Evolutionary conservation across 2,888 invertebrate genomes (phyloP).

Genomic region (Cephus runcator): DNA sequence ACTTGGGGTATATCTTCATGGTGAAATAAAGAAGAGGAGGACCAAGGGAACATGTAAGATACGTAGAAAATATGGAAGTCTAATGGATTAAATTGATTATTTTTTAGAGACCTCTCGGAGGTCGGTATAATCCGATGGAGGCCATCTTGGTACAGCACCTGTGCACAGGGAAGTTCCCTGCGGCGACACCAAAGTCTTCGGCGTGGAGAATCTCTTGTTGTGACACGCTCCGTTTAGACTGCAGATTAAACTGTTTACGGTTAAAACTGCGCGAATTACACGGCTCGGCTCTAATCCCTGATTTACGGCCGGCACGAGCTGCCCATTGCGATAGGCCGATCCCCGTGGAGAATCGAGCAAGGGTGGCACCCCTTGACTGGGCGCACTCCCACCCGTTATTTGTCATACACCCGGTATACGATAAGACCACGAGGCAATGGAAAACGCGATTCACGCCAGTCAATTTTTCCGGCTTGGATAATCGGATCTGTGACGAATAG

Average conservation of each 20-base stretch:
- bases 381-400: slow-evolving; percentile 12
- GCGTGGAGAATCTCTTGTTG: slow-evolving; percentile 62
- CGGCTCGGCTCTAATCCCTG: slow-evolving; percentile 57
- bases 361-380: slow-evolving; percentile 23
- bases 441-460: slow-evolving; percentile 44
- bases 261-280: slow-evolving; percentile 60
- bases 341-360: slow-evolving; percentile 60
- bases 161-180: neutral
- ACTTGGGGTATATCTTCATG: neutral
- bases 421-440: slow-evolving; percentile 41
- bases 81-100: neutral
- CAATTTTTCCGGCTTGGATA: slow-evolving; percentile 39
- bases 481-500: neutral
- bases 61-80: neutral
- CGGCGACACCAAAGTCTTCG: neutral
- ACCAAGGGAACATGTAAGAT: neutral
- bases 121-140: neutral
- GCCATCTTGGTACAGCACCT: neutral
- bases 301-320: slow-evolving; percentile 51
- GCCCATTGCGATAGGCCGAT: slow-evolving; percentile 32
- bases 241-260: slow-evolving; percentile 63
- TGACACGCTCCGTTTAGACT: slow-evolving; percentile 54
- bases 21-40: neutral
- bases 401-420: neutral
- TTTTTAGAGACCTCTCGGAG: neutral